Evolutionary conservation across 2,797 vertebrate species (phyloP), one percentile per base, ranked within the genome.

Genomic region (Aplochiton taeniatus): DNA sequence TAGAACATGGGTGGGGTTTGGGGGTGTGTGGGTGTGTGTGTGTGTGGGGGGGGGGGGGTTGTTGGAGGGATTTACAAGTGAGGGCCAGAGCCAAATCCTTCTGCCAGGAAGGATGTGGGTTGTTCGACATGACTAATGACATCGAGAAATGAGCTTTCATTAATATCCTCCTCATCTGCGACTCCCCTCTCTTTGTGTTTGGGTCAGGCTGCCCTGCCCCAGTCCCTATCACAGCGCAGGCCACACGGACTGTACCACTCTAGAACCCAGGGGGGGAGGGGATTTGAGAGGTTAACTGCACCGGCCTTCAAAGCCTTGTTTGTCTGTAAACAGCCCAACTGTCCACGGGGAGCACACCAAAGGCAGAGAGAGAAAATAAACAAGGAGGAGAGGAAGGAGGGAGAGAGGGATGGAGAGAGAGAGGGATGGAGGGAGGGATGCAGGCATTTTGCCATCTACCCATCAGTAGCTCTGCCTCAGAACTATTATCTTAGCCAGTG

Each of bases 261-360:
- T n/a, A n/a, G n/a, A n/a, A n/a, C n/a, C n/a, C 58, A 44, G 65
- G 42, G 11, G 44, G 68, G 52, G 70, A 76, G 79, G 76, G 82
- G 80, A n/a, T n/a, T n/a, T n/a, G n/a, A n/a, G 76, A 63, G 59
- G 52, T n/a, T n/a, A n/a, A 62, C n/a, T 69, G 17, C 47, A 61
- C 52, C 11, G 69, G 74, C 63, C 72, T 81, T 81, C 73, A 52
- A 53, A 59, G 70, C 72, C 67, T 58, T 76, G 82, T 81, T 83
- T 79, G 81, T 79, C 77, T 76, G 67, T 61, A 83, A 78, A 83
- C 75, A 76, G 76, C 63, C 84, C 16, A 4, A 60, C 60, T 57
- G 5, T 16, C 66, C 6, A 43, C 55, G 69, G 75, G 73, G 80
- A 77, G 69, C 54, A 71, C 70, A 78, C 71, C 77, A 79, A 82